Evolutionary conservation across 2,797 vertebrate species (phyloP).

Genomic region (Columba guinea): DNA sequence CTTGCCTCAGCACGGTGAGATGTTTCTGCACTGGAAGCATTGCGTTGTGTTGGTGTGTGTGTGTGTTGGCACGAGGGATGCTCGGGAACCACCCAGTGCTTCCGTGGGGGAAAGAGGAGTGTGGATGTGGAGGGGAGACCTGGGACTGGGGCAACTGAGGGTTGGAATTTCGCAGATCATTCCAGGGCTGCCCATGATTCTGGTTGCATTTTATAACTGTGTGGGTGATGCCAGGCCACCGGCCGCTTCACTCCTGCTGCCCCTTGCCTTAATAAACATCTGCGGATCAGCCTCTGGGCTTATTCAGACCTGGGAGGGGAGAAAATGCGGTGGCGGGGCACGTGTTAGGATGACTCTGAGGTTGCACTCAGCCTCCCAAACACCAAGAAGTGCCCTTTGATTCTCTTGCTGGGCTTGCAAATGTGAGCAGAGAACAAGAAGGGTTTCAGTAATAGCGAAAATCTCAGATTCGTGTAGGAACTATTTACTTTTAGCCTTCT

Average conservation of each 20-base stretch:
- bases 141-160: accelerated
- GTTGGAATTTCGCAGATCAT: neutral
- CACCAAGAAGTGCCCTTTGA: neutral
- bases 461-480: neutral
- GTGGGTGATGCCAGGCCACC: neutral
- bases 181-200: neutral
- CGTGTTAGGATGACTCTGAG: neutral
- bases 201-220: neutral
- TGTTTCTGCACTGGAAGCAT: neutral
- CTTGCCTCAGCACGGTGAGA: neutral
- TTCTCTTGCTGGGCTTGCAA: neutral
- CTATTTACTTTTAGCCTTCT: constrained; percentile 29
- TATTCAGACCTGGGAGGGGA: neutral
- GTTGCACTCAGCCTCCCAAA: neutral
- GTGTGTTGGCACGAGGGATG: neutral
- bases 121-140: neutral
- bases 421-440: neutral
- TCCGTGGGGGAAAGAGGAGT: neutral
- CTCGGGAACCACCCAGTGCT: accelerated
- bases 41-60: neutral
- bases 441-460: neutral
- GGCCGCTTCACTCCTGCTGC: neutral
- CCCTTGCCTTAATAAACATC: neutral
- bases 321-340: accelerated
- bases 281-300: neutral